Percentiles rank a stretch among this genome's conserved stretches.
Conservation (phyloP, 2,888 invertebrate genomes). For the Macropis europaea region DNA sequence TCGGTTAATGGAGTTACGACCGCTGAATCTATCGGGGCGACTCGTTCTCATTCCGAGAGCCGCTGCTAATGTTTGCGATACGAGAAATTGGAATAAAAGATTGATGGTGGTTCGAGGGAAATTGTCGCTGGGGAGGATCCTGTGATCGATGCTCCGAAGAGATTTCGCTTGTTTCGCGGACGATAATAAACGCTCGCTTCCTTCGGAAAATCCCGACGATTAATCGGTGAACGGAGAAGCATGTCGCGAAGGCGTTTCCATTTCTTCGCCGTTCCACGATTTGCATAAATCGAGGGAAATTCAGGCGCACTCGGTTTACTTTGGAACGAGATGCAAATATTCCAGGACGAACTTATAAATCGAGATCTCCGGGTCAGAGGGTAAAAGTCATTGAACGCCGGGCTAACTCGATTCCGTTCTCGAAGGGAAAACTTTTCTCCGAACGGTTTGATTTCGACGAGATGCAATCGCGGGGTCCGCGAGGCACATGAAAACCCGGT, state of each 20-base stretch:
- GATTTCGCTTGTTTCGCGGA: no score
- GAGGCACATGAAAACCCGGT: conserved; percentile 16
- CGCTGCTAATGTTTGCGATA: conserved; percentile 34
- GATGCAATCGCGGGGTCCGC: conserved; percentile 18
- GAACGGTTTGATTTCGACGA: conserved; percentile 34
- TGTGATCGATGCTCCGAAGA: conserved; percentile 15
- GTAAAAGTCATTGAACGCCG: conserved; percentile 34
- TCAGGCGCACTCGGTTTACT: not conserved
- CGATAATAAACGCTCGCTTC: no score
- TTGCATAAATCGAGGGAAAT: conserved; percentile 31
- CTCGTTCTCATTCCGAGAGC: conserved; percentile 13
- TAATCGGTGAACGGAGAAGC: not conserved
- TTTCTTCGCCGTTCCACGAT: conserved; percentile 9
- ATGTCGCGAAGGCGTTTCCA: not conserved
- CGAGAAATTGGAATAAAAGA: conserved; percentile 48
- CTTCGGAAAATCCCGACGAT: not conserved
- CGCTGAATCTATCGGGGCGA: conserved; percentile 15
- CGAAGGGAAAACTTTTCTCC: conserved; percentile 42
- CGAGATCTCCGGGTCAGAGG: not conserved
- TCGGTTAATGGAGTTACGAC: conserved; percentile 36
- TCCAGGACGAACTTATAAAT: conserved; percentile 33
- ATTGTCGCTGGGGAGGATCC: no score
- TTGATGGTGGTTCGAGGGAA: conserved; percentile 21
- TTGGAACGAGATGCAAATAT: conserved; percentile 27
- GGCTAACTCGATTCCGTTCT: conserved; percentile 41